Evolutionary conservation across 2,113 vertebrate species (phyloP).

Genomic region (Axis porcinus): DNA sequence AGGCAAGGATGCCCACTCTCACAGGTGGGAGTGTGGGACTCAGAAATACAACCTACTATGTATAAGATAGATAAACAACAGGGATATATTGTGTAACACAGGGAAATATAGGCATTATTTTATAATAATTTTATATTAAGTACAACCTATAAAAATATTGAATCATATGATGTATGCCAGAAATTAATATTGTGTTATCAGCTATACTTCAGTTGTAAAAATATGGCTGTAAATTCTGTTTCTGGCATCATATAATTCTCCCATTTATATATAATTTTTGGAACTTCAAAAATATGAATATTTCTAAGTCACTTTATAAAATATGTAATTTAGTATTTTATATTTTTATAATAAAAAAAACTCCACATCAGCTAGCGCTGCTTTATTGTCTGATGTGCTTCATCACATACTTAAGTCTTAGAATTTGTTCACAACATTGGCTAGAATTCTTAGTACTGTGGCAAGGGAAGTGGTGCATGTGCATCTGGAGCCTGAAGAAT

Average conservation of each 20-base stretch:
- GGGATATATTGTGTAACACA: background rate
- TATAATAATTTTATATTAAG: background rate
- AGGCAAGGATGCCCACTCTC: background rate
- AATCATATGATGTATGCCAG: background rate
- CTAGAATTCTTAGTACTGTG: background rate
- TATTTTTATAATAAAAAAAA: background rate
- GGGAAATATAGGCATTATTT: background rate
- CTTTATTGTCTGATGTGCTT: background rate
- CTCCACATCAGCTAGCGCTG: background rate
- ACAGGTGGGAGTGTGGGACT: background rate
- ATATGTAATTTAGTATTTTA: background rate
- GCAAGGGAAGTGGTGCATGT: background rate
- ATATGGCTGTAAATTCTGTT: background rate
- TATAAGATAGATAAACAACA: background rate
- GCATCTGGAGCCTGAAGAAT: background rate
- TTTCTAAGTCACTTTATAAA: background rate
- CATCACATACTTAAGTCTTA: background rate
- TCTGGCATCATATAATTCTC: background rate
- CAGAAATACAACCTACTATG: background rate
- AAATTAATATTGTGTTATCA: background rate
- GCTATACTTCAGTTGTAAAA: background rate
- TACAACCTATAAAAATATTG: background rate
- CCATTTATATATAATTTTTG: background rate
- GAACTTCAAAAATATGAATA: background rate
- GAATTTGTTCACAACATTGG: background rate